Base-by-base conservation (phyloP, 1,140 invertebrate species). In the Notospermus geniculatus region DNA sequence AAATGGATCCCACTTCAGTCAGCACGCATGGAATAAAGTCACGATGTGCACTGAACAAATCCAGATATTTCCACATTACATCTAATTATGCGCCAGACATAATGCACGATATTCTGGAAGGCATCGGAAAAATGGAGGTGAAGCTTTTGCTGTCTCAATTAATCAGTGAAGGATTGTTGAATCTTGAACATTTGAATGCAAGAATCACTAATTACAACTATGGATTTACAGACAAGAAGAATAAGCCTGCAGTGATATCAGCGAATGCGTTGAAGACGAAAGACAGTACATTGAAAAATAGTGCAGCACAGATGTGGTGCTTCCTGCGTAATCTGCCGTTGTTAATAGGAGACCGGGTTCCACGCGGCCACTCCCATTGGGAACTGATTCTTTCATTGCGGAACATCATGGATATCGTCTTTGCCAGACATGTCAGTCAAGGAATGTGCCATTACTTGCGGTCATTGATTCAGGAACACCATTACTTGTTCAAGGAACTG, bases 21-120 rank as follows among this genome's bases (percentile, higher is more conserved):
- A 9, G 5, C 4, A n/a, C 46, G 4, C 25, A 50, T 27, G 46
- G 46, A 7, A 27, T 50, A 5, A 50, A 50, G 25, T 5, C 4
- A n/a, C 4, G 9, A 23, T 50, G 19, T 23, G 19, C n/a, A n/a
- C n/a, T 50, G 19, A 50, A 27, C n/a, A n/a, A 50, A n/a, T 50
- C 25, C 4, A 50, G 46, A 50, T 50, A 7, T n/a, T 50, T 50
- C n/a, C n/a, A 50, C 9, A 9, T 50, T 7, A 50, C 46, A 5
- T 5, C 4, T 7, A 50, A 5, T n/a, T 50, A 23, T 9, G 4
- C 5, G 4, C 46, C 46, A n/a, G 46, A 50, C n/a, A 19, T 50
- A 50, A 50, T 50, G 46, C 46, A 50, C n/a, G 46, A 50, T n/a
- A 50, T 50, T 23, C 25, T 50, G 4, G 46, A 50, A n/a, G 46